Percentiles rank a stretch among this genome's conserved stretches.
These are phyloP conservation scores for Oligia strigilis DNA, from an alignment of 2,888 invertebrate genomes.

Conservation along the genomic window DNA sequence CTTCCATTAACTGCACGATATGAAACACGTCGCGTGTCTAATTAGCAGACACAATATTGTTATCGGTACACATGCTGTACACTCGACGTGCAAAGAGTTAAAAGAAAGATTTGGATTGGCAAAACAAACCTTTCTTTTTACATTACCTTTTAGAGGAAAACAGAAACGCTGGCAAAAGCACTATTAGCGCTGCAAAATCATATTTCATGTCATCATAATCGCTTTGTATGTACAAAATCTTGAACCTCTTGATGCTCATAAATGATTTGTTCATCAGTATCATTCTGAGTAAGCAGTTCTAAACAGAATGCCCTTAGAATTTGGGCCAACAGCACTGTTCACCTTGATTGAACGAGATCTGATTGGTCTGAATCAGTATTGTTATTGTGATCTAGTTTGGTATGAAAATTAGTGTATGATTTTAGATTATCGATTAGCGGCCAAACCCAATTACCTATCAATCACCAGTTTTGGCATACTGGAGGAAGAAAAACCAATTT, in stretches of 20 bases:
- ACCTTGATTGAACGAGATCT: constrained; percentile 54
- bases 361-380: constrained; percentile 49
- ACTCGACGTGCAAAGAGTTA: not conserved
- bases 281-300: constrained; percentile 52
- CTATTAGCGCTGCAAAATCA: not conserved
- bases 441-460: too few species aligned
- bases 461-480: too few species aligned
- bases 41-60: too few species aligned
- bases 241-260: constrained; percentile 10
- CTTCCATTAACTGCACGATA: not conserved
- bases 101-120: not conserved
- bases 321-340: constrained; percentile 46
- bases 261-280: constrained; percentile 42
- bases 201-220: not conserved
- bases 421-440: constrained; percentile 5
- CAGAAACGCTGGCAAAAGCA: not conserved
- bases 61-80: too few species aligned
- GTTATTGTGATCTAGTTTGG: constrained; percentile 37
- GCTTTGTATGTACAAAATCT: not conserved
- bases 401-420: constrained; percentile 22
- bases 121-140: not conserved
- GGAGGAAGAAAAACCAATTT: too few species aligned
- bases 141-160: not conserved
- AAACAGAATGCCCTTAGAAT: constrained; percentile 52
- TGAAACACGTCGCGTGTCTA: not conserved